A percentile compares a stretch with the other conserved stretches of the same genome.
Conservation (phyloP, 2,113 vertebrate genomes). For the Morone chrysops region DNA sequence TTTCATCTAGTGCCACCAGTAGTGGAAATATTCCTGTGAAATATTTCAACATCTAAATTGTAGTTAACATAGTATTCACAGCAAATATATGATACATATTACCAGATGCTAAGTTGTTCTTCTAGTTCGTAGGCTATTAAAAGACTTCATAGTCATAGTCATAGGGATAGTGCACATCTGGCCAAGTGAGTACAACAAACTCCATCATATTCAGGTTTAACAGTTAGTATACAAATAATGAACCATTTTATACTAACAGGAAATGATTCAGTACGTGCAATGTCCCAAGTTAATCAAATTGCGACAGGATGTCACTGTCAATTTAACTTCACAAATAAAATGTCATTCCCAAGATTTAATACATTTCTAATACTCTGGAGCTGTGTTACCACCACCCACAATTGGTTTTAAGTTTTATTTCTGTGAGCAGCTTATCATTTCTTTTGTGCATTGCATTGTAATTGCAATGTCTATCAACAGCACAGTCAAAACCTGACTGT, state of each 20-base stretch:
- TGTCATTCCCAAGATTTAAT: neutral
- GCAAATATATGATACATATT: neutral
- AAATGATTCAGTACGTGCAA: neutral
- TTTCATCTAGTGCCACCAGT: no score
- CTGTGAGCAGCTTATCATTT: neutral
- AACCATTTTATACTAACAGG: neutral
- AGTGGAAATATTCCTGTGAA: neutral
- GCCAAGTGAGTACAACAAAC: neutral
- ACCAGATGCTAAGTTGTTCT: neutral
- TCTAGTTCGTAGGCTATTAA: neutral
- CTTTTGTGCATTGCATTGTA: neutral
- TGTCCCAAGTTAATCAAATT: neutral
- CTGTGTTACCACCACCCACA: neutral
- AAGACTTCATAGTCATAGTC: neutral
- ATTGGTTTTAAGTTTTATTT: neutral
- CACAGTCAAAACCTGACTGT: neutral
- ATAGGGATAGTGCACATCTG: no score
- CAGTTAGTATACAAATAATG: neutral
- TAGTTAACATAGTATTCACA: neutral
- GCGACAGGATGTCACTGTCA: neutral
- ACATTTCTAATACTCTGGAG: neutral
- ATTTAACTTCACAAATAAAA: neutral
- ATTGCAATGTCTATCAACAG: neutral
- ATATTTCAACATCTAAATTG: neutral
- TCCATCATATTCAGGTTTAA: neutral